Base-by-base conservation (phyloP, 2,797 vertebrate species). In the Zonotrichia albicollis region DNA sequence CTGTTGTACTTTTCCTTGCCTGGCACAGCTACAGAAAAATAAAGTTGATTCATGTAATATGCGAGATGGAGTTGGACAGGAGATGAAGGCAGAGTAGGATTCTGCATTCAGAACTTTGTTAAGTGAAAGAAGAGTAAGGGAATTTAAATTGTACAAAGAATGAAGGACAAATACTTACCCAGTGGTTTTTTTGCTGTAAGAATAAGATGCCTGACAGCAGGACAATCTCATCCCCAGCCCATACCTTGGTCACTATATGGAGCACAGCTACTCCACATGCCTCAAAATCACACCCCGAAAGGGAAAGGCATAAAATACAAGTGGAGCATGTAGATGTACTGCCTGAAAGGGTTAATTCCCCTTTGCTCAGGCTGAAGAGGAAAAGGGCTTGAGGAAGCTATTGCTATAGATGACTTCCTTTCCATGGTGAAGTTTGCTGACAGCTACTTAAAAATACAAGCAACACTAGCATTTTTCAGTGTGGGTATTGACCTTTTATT, bases 401-500 rank as follows among this genome's bases (percentile, higher is more conserved):
- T 70, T 90, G 43, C 55, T 77, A 42, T 27, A 55, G 58, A 76
- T 66, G 1, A 66, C n/a, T 95, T 96, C 54, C 79, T 83, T 78
- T 60, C 26, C n/a, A 43, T 38, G 18, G 23, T 13, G 40, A 86
- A 66, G 54, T 51, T 91, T 75, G n/a, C 45, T 90, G 46, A 50
- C 16, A 87, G 50, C 16, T 64, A 11, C 46, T 80, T 61, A 93
- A 93, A 93, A 94, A 83, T 22, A 92, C 29, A 85, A 80, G 11
- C 1, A 43, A 77, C 32, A 19, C 23, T 2, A 61, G 21, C 17
- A 58, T 51, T 79, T 87, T 85, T 83, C 22, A 72, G 36, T 55
- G 38, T 19, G 27, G 13, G 5, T 92, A 95, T 55, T 2, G 2
- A 68, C 19, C 36, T 83, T 94, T 96, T 93, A 93, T 95, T 96